Percentiles rank a stretch among this genome's conserved stretches.
Evolutionary conservation across 2,797 vertebrate species (phyloP).

Genomic region (Mionectes olivaceus): DNA sequence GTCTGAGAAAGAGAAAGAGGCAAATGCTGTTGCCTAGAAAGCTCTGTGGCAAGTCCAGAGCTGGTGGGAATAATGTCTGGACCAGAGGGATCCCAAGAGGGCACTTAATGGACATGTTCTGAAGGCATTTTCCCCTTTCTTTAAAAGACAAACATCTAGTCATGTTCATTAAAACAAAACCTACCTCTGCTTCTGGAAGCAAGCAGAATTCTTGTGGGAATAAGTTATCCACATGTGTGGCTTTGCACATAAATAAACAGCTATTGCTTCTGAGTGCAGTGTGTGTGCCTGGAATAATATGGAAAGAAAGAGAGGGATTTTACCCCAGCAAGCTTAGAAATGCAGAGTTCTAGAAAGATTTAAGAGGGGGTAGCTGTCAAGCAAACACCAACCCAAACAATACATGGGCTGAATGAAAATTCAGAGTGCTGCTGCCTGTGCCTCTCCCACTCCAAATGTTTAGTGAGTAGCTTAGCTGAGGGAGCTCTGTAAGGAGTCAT

Average conservation of each 20-base stretch:
- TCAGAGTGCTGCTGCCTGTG: background rate
- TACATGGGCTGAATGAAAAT: slow-evolving; percentile 46
- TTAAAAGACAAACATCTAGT: background rate
- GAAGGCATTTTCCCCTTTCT: slow-evolving; percentile 2
- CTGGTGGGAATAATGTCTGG: background rate
- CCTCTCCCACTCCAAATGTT: background rate
- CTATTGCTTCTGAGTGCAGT: slow-evolving; percentile 28
- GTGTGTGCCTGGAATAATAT: slow-evolving; percentile 32
- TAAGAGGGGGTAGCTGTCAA: slow-evolving; percentile 35
- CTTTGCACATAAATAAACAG: slow-evolving; percentile 59
- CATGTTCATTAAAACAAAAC: background rate
- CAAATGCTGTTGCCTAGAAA: background rate
- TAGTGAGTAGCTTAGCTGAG: background rate
- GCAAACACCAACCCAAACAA: slow-evolving; percentile 40
- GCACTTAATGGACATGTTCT: background rate
- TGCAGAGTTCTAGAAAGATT: slow-evolving; percentile 20
- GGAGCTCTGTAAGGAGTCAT: slow-evolving; percentile 9
- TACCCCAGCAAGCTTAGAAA: slow-evolving; percentile 12
- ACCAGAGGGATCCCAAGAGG: background rate
- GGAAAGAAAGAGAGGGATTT: slow-evolving; percentile 6
- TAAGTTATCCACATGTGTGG: slow-evolving; percentile 4
- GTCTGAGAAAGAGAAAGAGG: background rate
- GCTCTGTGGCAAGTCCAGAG: background rate
- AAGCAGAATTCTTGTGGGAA: background rate
- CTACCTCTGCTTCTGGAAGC: slow-evolving; percentile 13